phyloP scores from a whole-genome alignment of 2,888 invertebrate genomes.

The Caenorhabditis wallacei region DNA sequence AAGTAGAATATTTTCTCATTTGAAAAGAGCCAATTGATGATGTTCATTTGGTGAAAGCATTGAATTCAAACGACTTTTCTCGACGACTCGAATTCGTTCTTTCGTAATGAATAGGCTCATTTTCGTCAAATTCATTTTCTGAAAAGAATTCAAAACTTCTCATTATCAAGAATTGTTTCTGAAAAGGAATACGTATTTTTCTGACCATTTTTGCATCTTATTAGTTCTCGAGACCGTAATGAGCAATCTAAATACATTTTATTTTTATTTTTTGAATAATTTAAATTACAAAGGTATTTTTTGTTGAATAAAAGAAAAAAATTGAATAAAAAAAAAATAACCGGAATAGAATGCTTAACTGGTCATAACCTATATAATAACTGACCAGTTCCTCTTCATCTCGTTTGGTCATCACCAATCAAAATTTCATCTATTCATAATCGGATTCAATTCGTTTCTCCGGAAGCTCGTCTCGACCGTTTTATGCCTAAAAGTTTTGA shows the following conservation, averaged over 20 bases:
- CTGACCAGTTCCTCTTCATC: conserved; percentile 21
- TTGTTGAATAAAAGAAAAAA: neutral
- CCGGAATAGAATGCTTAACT: conserved; percentile 32
- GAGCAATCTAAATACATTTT: too few species aligned
- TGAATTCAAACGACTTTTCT: conserved; percentile 9
- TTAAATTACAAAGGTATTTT: too few species aligned
- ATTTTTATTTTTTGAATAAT: too few species aligned
- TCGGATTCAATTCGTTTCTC: conserved; percentile 30
- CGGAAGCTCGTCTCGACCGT: conserved; percentile 48
- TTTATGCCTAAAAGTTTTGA: conserved; percentile 40
- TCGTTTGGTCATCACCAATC: conserved; percentile 26
- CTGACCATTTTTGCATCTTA: too few species aligned
- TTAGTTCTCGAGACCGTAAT: too few species aligned
- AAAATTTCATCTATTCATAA: conserved; percentile 21
- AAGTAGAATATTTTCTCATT: too few species aligned
- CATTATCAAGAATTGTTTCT: too few species aligned
- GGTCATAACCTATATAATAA: conserved; percentile 15
- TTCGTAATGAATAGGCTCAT: neutral
- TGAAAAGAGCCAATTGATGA: too few species aligned
- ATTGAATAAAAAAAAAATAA: conserved; percentile 1
- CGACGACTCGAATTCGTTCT: neutral
- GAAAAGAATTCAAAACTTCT: too few species aligned
- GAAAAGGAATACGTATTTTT: too few species aligned
- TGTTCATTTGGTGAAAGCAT: neutral
- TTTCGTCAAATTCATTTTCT: too few species aligned